phyloP scores from a whole-genome alignment of 2,797 vertebrate genomes.

The Myotis vivesi region DNA sequence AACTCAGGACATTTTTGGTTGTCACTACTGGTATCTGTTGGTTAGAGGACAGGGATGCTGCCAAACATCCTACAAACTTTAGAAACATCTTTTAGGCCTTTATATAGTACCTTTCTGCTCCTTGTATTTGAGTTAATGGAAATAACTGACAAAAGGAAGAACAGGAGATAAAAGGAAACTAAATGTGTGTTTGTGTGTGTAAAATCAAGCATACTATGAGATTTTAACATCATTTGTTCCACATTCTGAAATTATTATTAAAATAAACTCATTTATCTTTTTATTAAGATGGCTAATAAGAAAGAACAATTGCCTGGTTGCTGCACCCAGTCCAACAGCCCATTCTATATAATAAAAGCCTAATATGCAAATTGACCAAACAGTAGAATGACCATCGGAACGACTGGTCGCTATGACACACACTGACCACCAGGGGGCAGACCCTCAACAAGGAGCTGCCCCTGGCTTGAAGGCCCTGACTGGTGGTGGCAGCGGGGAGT shows the following conservation, averaged over 20 bases:
- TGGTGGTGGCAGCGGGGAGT: too few relatives aligned
- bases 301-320: neutral
- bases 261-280: slow-evolving; percentile 6
- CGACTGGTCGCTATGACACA: too few relatives aligned
- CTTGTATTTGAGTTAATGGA: neutral
- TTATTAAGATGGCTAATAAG: slow-evolving; percentile 19
- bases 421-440: too few relatives aligned
- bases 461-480: too few relatives aligned
- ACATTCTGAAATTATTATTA: neutral
- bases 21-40: neutral
- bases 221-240: neutral
- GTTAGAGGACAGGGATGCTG: neutral
- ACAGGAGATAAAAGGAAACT: neutral
- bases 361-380: too few relatives aligned
- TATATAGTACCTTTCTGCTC: neutral
- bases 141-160: neutral
- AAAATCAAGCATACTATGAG: neutral
- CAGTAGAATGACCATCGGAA: too few relatives aligned
- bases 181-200: neutral
- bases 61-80: neutral
- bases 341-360: too few relatives aligned
- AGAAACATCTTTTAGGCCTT: slow-evolving; percentile 7
- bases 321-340: neutral
- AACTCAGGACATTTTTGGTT: neutral
- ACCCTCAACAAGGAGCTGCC: too few relatives aligned